Evolutionary conservation across 1,140 invertebrate genomes (phyloP).

Genomic region (Nomia melanderi): DNA sequence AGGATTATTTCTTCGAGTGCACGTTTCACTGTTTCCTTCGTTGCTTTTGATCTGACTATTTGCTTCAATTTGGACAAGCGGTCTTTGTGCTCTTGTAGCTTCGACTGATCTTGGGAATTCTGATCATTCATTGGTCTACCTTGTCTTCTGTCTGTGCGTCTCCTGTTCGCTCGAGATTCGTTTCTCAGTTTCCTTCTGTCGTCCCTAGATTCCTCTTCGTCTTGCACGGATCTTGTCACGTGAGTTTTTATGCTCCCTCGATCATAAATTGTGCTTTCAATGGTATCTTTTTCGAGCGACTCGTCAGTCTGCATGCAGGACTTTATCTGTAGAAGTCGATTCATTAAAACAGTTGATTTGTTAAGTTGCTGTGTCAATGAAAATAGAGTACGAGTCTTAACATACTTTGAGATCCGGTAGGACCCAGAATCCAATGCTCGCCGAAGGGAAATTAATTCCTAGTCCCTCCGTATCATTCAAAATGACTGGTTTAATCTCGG

Average conservation of each 20-base stretch:
- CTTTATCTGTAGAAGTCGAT: slow-evolving; percentile 58
- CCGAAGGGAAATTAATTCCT: slow-evolving; percentile 79
- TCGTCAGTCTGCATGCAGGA: slow-evolving; percentile 60
- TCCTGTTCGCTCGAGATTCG: not conserved
- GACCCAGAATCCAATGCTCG: slow-evolving; percentile 83
- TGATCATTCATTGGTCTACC: not conserved
- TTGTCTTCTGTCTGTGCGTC: not conserved
- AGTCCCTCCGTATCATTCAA: slow-evolving; percentile 76
- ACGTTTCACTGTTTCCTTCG: not conserved
- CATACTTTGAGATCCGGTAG: slow-evolving; percentile 80
- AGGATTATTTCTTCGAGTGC: not conserved
- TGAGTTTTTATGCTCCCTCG: not conserved
- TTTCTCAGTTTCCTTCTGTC: not conserved
- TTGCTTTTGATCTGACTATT: not conserved
- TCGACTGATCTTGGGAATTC: too few species aligned
- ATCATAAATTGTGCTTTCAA: not conserved
- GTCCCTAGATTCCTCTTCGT: not conserved
- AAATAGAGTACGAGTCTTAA: too few species aligned
- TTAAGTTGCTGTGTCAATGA: slow-evolving; percentile 17
- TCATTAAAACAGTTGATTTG: not conserved
- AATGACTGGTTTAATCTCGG: slow-evolving; percentile 79
- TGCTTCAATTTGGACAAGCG: not conserved
- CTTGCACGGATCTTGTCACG: not conserved
- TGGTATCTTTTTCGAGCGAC: slow-evolving; percentile 2
- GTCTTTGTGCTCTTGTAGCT: not conserved